Percentiles rank a stretch among this genome's conserved stretches.
These are phyloP conservation scores for Beroe ovata DNA, from an alignment of 37 sponge, comb jelly and placozoan species.

Conservation along the genomic window DNA sequence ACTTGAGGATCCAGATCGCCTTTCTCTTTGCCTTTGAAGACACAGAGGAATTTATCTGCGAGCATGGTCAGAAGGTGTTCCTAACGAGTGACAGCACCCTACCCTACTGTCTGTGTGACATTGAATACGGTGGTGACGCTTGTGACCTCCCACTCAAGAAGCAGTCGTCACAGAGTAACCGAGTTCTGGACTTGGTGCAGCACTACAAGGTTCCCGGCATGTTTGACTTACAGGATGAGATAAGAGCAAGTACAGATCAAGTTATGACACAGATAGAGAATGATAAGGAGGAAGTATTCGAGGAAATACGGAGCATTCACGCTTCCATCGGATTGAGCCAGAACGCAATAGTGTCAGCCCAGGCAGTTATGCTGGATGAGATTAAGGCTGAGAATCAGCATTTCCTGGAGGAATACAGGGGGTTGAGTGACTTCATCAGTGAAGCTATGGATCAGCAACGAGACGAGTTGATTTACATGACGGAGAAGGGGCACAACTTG, in stretches of 20 bases:
- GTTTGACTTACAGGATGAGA: constrained; percentile 2
- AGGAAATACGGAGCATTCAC: background rate
- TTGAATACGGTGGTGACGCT: background rate
- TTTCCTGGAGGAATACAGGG: background rate
- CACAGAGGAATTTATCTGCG: background rate
- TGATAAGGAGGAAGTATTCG: background rate
- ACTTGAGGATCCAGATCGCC: too few species aligned
- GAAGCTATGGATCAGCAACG: background rate
- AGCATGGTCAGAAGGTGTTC: background rate
- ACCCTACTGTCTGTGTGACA: background rate
- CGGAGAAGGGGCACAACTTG: constrained; percentile 1
- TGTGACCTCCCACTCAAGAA: background rate
- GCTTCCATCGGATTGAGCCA: too few species aligned
- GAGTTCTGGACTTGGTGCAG: background rate
- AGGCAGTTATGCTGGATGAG: background rate
- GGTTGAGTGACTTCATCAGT: background rate
- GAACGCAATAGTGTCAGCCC: too few species aligned
- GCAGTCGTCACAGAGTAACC: background rate
- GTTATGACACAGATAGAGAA: background rate
- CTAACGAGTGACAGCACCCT: background rate
- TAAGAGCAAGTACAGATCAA: background rate
- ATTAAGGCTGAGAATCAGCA: background rate
- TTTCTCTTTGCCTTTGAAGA: background rate
- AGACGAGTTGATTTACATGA: background rate
- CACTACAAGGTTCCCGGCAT: constrained; percentile 1